phyloP scores from a whole-genome alignment of 2,888 invertebrate species.

The Tenodera sinensis region DNA sequence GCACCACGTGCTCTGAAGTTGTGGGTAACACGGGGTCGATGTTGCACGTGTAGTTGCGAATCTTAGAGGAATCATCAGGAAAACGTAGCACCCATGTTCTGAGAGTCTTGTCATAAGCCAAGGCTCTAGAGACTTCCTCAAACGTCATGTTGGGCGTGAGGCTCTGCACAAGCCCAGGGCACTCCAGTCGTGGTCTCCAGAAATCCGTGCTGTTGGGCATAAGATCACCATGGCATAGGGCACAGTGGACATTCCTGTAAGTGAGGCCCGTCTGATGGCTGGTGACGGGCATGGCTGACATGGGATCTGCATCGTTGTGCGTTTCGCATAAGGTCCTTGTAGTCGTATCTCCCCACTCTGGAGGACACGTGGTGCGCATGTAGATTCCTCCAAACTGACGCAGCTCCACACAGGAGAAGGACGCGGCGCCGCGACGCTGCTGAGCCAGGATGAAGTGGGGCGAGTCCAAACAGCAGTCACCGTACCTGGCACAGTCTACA shows the following conservation, averaged over 20 bases:
- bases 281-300: conserved; percentile 42
- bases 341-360: conserved; percentile 39
- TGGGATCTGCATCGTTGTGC: conserved; percentile 37
- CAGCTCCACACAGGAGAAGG: conserved; percentile 43
- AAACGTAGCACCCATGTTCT: conserved; percentile 17
- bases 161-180: conserved; percentile 37
- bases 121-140: conserved; percentile 12
- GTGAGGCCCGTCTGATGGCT: conserved; percentile 40
- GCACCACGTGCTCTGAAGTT: conserved; percentile 40
- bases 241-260: conserved; percentile 45
- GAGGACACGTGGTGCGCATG: conserved; percentile 45
- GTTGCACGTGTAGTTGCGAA: conserved; percentile 36
- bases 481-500: conserved; percentile 44
- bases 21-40: conserved; percentile 44
- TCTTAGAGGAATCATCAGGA: background rate
- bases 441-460: conserved; percentile 36
- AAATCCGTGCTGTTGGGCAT: conserved; percentile 34
- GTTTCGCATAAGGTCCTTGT: conserved; percentile 36
- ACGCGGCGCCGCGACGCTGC: conserved; percentile 38
- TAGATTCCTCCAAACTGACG: conserved; percentile 45
- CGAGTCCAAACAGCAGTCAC: conserved; percentile 49
- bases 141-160: background rate
- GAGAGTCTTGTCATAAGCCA: background rate
- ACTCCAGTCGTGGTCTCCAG: conserved; percentile 46
- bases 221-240: conserved; percentile 45